Base-by-base conservation (phyloP, 2,113 vertebrate species). In the Vanacampus margaritifer region DNA sequence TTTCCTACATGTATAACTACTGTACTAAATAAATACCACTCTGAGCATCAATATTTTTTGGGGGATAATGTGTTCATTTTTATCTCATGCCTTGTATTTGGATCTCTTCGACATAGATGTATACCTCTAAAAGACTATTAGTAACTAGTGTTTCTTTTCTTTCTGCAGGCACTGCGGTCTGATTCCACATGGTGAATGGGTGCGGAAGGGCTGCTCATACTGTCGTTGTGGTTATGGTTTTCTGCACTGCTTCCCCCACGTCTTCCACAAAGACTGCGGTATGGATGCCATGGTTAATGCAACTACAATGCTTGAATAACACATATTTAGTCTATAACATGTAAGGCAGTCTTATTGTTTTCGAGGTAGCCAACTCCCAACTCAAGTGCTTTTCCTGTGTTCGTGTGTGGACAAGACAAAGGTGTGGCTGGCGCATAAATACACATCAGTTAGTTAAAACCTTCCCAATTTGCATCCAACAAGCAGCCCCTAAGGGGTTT, bases 241-340 rank as follows among this genome's bases (percentile, higher is more conserved):
- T 17, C 67, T 94, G 68, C 89, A 90, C 63, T 92, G 82, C 68
- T 91, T 93, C 61, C 80, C 71, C 12, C 46, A 82, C 1, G 67
- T 84, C 75, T 85, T 92, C 73, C 88, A 91, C 4, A 84, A 85
- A 23, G 66, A 83, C 51, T 93, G 89, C 3, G 87, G 86, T 93
- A 86, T 90, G 87, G 67, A 86, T 90, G 86, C 63, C 1, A 13
- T 50, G 26, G 6, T 54, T 11, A 59, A 36, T 32, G 28, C 28
- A 32, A 32, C 28, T 2, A 32, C 28, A 32, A 32, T 26, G 8
- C 11, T 19, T 6, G 28, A 58, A 19, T 9, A 51, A n/a, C 23
- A 37, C 12, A 23, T 35, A n/a, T 41, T 61, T n/a, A 13, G 36
- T n/a, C 5, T 35, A 3, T n/a, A 59, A 13, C 17, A n/a, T 24